phyloP scores from a whole-genome alignment of 2,797 vertebrate species.

The Pempheris klunzingeri region DNA sequence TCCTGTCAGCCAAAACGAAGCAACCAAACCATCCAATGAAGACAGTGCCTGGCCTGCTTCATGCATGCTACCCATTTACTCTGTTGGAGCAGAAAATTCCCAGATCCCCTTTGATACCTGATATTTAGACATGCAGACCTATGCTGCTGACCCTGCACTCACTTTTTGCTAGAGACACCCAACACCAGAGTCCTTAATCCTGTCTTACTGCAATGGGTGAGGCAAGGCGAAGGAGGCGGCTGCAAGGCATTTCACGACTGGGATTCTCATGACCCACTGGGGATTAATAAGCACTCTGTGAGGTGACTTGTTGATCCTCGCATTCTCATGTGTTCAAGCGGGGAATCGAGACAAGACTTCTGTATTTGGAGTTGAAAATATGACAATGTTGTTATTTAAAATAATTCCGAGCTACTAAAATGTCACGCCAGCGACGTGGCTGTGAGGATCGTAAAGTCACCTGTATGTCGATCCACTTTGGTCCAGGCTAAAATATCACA shows the following conservation, averaged over 20 bases:
- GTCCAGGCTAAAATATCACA: not conserved
- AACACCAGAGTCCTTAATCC: conserved; percentile 73
- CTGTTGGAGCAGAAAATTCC: conserved; percentile 30
- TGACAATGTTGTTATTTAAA: no score
- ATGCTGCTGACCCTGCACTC: conserved; percentile 62
- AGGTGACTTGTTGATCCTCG: conserved; percentile 54
- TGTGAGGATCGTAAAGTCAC: not conserved
- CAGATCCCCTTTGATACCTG: conserved; percentile 72
- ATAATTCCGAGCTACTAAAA: not conserved
- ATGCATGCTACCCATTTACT: conserved; percentile 46
- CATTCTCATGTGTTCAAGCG: conserved; percentile 33
- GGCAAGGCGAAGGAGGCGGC: conserved; percentile 36
- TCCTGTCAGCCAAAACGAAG: conserved; percentile 36
- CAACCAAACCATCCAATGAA: conserved; percentile 46
- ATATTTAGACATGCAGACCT: conserved; percentile 63
- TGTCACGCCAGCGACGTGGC: not conserved
- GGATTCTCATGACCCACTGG: conserved; percentile 62
- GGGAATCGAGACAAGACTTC: no score
- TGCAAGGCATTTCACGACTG: conserved; percentile 61
- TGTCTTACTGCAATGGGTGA: conserved; percentile 27
- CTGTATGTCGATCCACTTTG: not conserved
- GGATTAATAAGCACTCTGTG: conserved; percentile 69
- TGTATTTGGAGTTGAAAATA: no score
- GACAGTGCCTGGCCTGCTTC: conserved; percentile 40
- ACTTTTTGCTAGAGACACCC: conserved; percentile 69